Evolutionary conservation across 2,797 vertebrate genomes (phyloP), one percentile per base, ranked within the genome.

Genomic region (Rousettus madagascariensis): DNA sequence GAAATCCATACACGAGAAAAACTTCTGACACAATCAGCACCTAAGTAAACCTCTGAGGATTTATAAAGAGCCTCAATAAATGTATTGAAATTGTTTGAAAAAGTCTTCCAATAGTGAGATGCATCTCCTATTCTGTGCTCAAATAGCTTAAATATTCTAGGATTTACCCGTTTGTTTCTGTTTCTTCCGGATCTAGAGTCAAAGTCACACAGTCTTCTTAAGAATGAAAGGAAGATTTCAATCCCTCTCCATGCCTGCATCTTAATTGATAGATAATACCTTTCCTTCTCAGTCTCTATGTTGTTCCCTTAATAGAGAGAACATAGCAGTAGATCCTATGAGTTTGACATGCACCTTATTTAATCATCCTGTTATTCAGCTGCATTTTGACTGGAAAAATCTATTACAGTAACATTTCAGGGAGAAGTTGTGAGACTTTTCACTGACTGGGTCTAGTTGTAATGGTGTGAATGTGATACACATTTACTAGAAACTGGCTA

Each of bases 1-100:
- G 97, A 97, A 86, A 97, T 97, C 55, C 97, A 98, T 53, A 86
- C 93, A 2, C 91, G 96, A 92, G 95, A 97, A 83, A 97, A 97
- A 82, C 86, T 95, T 72, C 49, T 96, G 66, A 84, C 96, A 89
- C 89, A 95, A 79, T 63, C 92, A 43, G 75, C 65, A 61, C 55
- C 86, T 72, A 84, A 96, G 74, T 66, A 90, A 96, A 86, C 66
- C 38, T 43, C 55, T 65, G 51, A 95, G 55, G 30, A 57, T 88
- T 30, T 63, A 59, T 36, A 83, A 92, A 90, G n/a, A 79, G 51
- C 38, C 38, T 95, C 77, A 78, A 69, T 33, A 93, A 86, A 71
- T 43, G 30, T 78, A 57, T 49, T 68, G 51, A 83, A 83, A 68
- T 83, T 82, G 24, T 85, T 77, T 55, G 63, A 24, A 90, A 93